Percentiles rank a stretch among this genome's conserved stretches.
Conservation (phyloP, 2,113 vertebrate species). For the Athene noctua region DNA sequence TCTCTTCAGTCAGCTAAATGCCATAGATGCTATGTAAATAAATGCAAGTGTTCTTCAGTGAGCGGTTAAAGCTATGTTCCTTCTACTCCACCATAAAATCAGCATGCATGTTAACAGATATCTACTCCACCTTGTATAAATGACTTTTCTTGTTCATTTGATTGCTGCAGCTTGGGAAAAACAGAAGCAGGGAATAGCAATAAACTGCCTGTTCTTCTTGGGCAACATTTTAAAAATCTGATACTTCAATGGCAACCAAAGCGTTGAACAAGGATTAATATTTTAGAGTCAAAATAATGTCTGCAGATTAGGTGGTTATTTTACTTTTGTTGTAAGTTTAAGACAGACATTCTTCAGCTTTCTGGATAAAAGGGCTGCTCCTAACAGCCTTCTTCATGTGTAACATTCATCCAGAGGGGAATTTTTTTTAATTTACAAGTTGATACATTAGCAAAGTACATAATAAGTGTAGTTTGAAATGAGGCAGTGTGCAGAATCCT, state of each 20-base stretch:
- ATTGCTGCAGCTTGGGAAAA: background rate
- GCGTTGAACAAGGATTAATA: background rate
- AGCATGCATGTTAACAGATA: constrained; percentile 41
- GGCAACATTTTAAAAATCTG: background rate
- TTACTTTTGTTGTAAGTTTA: background rate
- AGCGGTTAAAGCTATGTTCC: background rate
- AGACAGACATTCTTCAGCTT: background rate
- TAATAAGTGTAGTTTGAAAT: background rate
- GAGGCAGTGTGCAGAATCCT: background rate
- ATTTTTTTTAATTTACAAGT: background rate
- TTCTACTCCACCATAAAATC: constrained; percentile 51
- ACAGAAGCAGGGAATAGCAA: background rate
- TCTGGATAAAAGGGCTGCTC: background rate
- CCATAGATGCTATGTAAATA: constrained; percentile 61
- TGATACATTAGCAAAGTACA: background rate
- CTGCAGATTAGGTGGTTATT: background rate
- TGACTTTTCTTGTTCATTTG: background rate
- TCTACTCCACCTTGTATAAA: constrained; percentile 38
- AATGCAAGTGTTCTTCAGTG: constrained; percentile 49
- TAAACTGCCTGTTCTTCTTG: background rate
- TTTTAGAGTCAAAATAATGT: background rate
- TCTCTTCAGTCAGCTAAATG: constrained; percentile 61
- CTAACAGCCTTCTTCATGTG: background rate
- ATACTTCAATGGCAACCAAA: background rate
- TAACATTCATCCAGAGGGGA: background rate